Evolutionary conservation across 2,888 invertebrate genomes (phyloP).

Genomic region (Salticus scenicus): DNA sequence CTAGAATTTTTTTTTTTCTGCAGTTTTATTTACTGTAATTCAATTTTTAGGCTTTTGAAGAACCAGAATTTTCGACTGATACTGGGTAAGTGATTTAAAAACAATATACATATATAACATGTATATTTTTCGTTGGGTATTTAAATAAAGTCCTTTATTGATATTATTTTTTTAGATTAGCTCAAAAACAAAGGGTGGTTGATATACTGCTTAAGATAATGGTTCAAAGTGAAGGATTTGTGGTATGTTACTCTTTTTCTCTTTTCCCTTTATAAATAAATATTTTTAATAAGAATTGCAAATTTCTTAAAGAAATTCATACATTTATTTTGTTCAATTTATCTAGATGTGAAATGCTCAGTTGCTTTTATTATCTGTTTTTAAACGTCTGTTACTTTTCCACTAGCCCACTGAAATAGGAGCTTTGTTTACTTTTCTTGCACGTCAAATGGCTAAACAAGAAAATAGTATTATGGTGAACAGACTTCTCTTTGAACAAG

Average conservation of each 20-base stretch:
- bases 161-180: slow-evolving; percentile 73
- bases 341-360: not conserved
- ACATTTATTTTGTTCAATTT: not conserved
- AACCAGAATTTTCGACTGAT: slow-evolving; percentile 85
- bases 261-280: too few relatives aligned
- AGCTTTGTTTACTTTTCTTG: slow-evolving; percentile 81
- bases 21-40: too few relatives aligned
- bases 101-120: too few relatives aligned
- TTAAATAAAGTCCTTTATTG: too few relatives aligned
- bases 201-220: slow-evolving; percentile 87
- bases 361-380: not conserved
- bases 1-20: too few relatives aligned
- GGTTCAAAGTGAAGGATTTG: slow-evolving; percentile 81
- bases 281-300: too few relatives aligned
- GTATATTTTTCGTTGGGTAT: too few relatives aligned
- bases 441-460: slow-evolving; percentile 80
- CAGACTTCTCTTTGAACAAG: slow-evolving; percentile 80
- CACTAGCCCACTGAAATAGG: slow-evolving; percentile 81
- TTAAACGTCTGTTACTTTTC: slow-evolving; percentile 72
- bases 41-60: slow-evolving; percentile 83
- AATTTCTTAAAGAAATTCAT: too few relatives aligned
- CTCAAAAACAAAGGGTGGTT: slow-evolving; percentile 83
- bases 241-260: slow-evolving; percentile 78
- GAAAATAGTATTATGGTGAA: slow-evolving; percentile 77
- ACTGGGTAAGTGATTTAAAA: slow-evolving; percentile 73